Evolutionary conservation across 2,797 vertebrate species (phyloP), one percentile per base, ranked within the genome.

Genomic region (Pterois miles): DNA sequence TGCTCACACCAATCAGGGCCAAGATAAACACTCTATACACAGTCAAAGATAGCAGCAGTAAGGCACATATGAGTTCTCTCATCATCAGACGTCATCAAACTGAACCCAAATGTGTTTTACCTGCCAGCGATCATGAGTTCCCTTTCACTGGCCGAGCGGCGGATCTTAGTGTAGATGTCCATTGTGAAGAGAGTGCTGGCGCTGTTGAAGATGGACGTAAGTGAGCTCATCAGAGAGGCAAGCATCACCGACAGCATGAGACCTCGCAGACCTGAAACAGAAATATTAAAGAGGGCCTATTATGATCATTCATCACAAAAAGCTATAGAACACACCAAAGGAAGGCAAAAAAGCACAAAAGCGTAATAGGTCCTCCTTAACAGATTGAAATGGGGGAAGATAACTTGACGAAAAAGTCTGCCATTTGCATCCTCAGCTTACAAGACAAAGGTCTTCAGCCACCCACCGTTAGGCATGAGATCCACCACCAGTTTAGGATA

Each of bases 201-300:
- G 0, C 98, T 99, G 94, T 99, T 99, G 73, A 99, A 99, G 93
- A 99, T 96, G 91, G 98, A 99, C 20, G 98, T 99, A 56, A 99
- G 93, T 10, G 98, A 98, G 82, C 97, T 99, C 97, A 99, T 99
- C 52, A 99, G 96, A 22, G 98, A 99, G 0, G 98, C 98, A 95
- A 99, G 1, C 98, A 99, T 99, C 77, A 98, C 98, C 0, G 98
- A 96, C 77, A 99, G 68, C 98, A 99, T 99, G 73, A 99, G 92
- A 52, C 98, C 98, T 53, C 98, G 93, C 25, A 99, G 93, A 76
- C 98, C 98, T 99, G 88, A 11, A 93, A 65, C 2, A 25, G 77
- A 14, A 2, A 53, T 36, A 43, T 43, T 43, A 43, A 43, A 43
- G 40, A 20, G 40, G 16, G 20, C 16, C 40, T 43, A 43, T 43